A percentile compares a stretch with the other conserved stretches of the same genome.
These are phyloP conservation scores for Acanthopagrus latus DNA, from an alignment of 2,797 vertebrate species.

Conservation along the genomic window DNA sequence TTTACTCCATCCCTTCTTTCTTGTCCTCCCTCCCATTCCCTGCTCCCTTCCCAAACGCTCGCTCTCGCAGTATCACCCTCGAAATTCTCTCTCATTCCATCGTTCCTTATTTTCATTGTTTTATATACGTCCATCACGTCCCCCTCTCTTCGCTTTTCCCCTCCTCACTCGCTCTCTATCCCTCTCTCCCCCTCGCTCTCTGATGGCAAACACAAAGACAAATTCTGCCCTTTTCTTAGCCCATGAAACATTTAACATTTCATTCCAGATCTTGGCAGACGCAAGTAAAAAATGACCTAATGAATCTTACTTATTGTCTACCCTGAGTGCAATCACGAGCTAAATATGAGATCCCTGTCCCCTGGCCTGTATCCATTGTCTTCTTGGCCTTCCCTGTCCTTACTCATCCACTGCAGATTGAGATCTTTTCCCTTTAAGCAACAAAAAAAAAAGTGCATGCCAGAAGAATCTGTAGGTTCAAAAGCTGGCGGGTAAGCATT, in stretches of 20 bases:
- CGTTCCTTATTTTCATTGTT: constrained; percentile 67
- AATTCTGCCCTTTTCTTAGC: constrained; percentile 97
- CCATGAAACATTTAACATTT: constrained; percentile 99
- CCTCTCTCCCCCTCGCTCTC: constrained; percentile 81
- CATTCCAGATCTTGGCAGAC: constrained; percentile 98
- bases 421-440: constrained; percentile 67
- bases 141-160: constrained; percentile 46
- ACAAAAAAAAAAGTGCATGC: constrained; percentile 35
- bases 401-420: constrained; percentile 63
- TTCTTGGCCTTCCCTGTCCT: constrained; percentile 72
- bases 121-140: constrained; percentile 65
- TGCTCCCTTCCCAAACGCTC: constrained; percentile 29
- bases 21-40: constrained; percentile 40
- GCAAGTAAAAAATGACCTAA: constrained; percentile 99
- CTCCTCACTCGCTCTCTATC: constrained; percentile 78
- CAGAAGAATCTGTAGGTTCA: constrained; percentile 51
- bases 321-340: constrained; percentile 91
- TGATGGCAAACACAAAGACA: constrained; percentile 96
- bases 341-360: constrained; percentile 93
- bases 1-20: constrained; percentile 41
- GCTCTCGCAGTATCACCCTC: constrained; percentile 42
- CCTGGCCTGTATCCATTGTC: constrained; percentile 81
- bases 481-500: constrained; percentile 31
- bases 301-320: constrained; percentile 99
- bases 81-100: constrained; percentile 53